Conservation (phyloP, 35 echinoderm and acorn worm genomes). For the Diadema setosum region DNA sequence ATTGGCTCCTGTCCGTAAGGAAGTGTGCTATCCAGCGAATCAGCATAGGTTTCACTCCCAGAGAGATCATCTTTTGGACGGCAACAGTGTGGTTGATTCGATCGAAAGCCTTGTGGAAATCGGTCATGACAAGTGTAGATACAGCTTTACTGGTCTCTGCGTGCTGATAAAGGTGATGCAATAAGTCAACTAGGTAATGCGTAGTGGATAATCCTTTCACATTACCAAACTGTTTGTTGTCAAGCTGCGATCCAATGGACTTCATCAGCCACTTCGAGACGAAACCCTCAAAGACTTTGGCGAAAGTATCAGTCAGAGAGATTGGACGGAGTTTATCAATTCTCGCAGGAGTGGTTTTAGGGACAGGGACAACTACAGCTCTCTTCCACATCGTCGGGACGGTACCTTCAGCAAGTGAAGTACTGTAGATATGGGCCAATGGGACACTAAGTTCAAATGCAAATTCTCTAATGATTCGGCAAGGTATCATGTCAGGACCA, state of each 20-base stretch:
- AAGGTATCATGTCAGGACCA: slow-evolving; percentile 44
- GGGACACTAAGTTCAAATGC: slow-evolving; percentile 50
- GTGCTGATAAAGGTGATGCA: slow-evolving; percentile 20
- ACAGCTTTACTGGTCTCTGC: slow-evolving; percentile 13
- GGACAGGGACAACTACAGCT: slow-evolving; percentile 58
- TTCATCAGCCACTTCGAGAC: slow-evolving; percentile 33
- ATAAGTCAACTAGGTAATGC: slow-evolving; percentile 20
- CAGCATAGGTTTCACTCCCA: slow-evolving; percentile 14
- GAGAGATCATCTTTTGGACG: background rate
- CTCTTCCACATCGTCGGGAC: slow-evolving; percentile 45
- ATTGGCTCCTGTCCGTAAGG: background rate
- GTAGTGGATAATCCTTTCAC: slow-evolving; percentile 27
- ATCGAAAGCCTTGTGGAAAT: slow-evolving; percentile 51
- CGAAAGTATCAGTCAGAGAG: slow-evolving; percentile 50
- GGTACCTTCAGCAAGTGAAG: slow-evolving; percentile 7
- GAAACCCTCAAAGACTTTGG: slow-evolving; percentile 48
- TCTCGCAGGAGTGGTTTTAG: slow-evolving; percentile 32
- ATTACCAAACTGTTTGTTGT: slow-evolving; percentile 60
- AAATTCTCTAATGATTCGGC: slow-evolving; percentile 54
- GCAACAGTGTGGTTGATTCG: slow-evolving; percentile 8
- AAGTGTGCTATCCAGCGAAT: slow-evolving; percentile 46
- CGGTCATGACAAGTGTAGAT: slow-evolving; percentile 26
- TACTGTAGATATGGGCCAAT: slow-evolving; percentile 36
- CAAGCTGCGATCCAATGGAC: background rate
- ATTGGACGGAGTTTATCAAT: slow-evolving; percentile 54